Evolutionary conservation across 1,140 invertebrate genomes (phyloP), one percentile per base, ranked within the genome.

Genomic region (Papilio dardanus): DNA sequence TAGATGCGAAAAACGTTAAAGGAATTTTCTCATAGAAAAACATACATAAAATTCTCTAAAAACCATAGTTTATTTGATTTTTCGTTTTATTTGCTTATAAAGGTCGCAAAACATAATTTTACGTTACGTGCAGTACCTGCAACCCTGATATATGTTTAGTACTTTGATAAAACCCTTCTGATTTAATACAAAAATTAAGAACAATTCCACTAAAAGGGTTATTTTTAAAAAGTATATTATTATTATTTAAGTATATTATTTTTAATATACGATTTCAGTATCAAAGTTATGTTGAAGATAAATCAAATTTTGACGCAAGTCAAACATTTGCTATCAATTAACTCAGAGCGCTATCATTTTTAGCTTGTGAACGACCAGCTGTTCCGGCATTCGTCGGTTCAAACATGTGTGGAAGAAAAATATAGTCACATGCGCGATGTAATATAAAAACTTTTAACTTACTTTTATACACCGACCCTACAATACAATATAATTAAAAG

Each of bases 341-440:
- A 31, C 28, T 67, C 1, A n/a, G 42, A 46, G n/a, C 35, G 8
- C 12, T 68, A 33, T 68, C n/a, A 5, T n/a, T 68, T 37, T 8
- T 4, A 12, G 21, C 66, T 24, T 33, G 31, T 21, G 21, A 68
- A 68, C 33, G 12, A 68, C 8, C 66, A 68, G 66, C 19, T 68
- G 66, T 68, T 68, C 31, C 14, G 42, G 21, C 50, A 54, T 24
- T 10, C 14, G 33, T 37, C 33, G 65, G 28, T 3, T 19, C 14
- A n/a, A 7, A 35, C 66, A 68, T 68, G 66, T 37, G 66, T 37
- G 31, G 66, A 16, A 68, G 31, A 33, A 37, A 24, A 33, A 68
- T 68, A 37, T 68, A 19, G 19, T 40, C 66, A 68, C 19, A 68
- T 37, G 66, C 24, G 31, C 5, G 31, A 21, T n/a, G 24, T 24